A percentile compares a stretch with the other conserved stretches of the same genome.
phyloP scores from a whole-genome alignment of 2,888 invertebrate genomes.

The Steinernema hermaphroditum region DNA sequence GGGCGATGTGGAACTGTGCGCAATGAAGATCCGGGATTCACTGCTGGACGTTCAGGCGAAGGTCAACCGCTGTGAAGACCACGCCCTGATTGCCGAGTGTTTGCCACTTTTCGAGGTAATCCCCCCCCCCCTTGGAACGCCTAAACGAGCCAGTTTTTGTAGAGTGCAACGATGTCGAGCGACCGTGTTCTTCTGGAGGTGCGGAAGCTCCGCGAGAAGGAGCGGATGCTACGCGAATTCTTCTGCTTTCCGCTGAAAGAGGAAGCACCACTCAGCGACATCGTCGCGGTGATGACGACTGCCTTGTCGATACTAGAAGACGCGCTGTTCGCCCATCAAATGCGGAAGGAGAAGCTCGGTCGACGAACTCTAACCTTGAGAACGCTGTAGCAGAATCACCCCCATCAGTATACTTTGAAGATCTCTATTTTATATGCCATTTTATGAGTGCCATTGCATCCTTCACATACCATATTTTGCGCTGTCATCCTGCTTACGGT shows the following conservation, averaged over 20 bases:
- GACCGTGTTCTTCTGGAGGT: slow-evolving; percentile 8
- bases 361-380: slow-evolving; percentile 2
- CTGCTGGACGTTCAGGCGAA: slow-evolving; percentile 19
- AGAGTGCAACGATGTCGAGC: not conserved
- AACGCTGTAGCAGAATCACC: not conserved
- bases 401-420: too few species aligned
- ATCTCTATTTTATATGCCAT: not conserved
- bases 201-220: slow-evolving; percentile 16
- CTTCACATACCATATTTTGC: not conserved
- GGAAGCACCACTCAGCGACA: slow-evolving; percentile 2
- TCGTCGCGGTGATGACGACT: not conserved
- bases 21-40: slow-evolving; percentile 6
- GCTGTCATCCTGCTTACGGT: too few species aligned
- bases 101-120: slow-evolving; percentile 13
- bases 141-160: too few species aligned
- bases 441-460: not conserved
- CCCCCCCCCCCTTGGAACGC: too few species aligned
- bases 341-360: not conserved
- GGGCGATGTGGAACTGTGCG: not conserved
- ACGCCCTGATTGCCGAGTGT: not conserved
- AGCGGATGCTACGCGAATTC: slow-evolving; percentile 18
- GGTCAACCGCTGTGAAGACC: slow-evolving; percentile 16
- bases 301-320: slow-evolving; percentile 5
- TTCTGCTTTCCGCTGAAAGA: slow-evolving; percentile 10
- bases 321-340: not conserved